Base-by-base conservation (phyloP, 1,140 invertebrate genomes). In the Aphidius ervi region DNA sequence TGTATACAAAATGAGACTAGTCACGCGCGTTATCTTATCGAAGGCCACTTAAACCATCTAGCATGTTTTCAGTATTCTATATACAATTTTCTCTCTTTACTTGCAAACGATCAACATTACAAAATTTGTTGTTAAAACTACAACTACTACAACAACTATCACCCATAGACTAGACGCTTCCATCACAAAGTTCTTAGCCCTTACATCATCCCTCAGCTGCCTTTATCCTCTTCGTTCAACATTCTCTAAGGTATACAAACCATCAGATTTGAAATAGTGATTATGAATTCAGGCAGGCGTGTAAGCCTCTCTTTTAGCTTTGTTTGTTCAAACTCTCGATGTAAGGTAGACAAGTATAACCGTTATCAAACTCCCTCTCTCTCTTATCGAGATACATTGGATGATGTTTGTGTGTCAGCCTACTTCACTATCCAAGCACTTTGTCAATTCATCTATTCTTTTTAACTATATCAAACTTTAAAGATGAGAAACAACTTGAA, bases 21-120 rank as follows among this genome's bases (percentile, higher is more conserved):
- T 37, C 8, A 41, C 64, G 68, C 68, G 66, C 74, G 73, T 74
- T 78, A 79, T 78, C 77, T 79, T 78, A 78, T 79, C 77, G 75
- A 66, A 71, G 72, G 71, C 72, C 72, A 77, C 75, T 79, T 78
- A 76, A 75, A 74, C 72, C 66, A 73, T 68, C 69, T 42, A 63
- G 9, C 49, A 50, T 46, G 46, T 47, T 45, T 52, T 20, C 45
- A 46, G 16, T 31, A 2, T 31, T 31, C 4, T 31, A 31, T 31
- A 31, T 31, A 31, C 4, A 31, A 3, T 31, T 31, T 1, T 31
- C 23, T 31, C 4, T 31, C 4, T 31, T 31, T 31, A 31, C 16
- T 16, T 16, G 16, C 52, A 23, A 49, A 46, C 55, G 58, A 61
- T 60, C 58, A 58, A 48, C 54, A 64, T 60, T 55, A 61, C 47